Conservation (phyloP, 1,140 invertebrate species). For the Drosophila quadrilineata region DNA sequence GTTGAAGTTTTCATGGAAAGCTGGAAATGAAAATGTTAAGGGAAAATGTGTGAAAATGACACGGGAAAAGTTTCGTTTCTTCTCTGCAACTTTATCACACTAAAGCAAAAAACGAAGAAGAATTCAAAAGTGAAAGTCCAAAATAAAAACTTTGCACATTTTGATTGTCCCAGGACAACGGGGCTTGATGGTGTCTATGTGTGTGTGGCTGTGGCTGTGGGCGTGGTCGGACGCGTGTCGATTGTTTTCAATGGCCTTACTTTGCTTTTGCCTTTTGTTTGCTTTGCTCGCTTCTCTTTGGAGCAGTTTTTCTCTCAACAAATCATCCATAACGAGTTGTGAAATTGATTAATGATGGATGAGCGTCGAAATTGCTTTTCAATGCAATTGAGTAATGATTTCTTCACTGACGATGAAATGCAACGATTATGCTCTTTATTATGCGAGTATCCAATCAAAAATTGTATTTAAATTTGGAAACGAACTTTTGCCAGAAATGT, state of each 20-base stretch:
- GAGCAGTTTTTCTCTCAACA: too few relatives aligned
- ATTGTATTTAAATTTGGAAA: too few relatives aligned
- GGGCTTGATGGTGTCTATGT: slow-evolving; percentile 21
- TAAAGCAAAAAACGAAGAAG: too few relatives aligned
- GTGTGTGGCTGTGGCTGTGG: not conserved
- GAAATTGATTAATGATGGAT: slow-evolving; percentile 46
- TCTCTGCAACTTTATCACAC: slow-evolving; percentile 12
- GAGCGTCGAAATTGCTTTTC: slow-evolving; percentile 9
- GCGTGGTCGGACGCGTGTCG: slow-evolving; percentile 20
- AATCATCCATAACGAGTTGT: slow-evolving; percentile 41
- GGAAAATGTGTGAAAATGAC: too few relatives aligned
- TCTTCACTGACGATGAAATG: not conserved
- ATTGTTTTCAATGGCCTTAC: slow-evolving; percentile 34
- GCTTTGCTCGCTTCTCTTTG: too few relatives aligned
- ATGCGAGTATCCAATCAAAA: not conserved
- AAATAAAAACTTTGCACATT: slow-evolving; percentile 35
- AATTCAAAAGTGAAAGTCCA: slow-evolving; percentile 34
- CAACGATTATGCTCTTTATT: not conserved
- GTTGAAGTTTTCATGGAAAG: too few relatives aligned
- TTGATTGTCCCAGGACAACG: too few relatives aligned
- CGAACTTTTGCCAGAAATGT: too few relatives aligned
- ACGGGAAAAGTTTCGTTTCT: too few relatives aligned
- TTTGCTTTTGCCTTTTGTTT: not conserved
- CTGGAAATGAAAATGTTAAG: slow-evolving; percentile 31
- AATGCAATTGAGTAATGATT: slow-evolving; percentile 6